Evolutionary conservation across 2,888 invertebrate genomes (phyloP).

Genomic region (Acanthosepion lycidas): DNA sequence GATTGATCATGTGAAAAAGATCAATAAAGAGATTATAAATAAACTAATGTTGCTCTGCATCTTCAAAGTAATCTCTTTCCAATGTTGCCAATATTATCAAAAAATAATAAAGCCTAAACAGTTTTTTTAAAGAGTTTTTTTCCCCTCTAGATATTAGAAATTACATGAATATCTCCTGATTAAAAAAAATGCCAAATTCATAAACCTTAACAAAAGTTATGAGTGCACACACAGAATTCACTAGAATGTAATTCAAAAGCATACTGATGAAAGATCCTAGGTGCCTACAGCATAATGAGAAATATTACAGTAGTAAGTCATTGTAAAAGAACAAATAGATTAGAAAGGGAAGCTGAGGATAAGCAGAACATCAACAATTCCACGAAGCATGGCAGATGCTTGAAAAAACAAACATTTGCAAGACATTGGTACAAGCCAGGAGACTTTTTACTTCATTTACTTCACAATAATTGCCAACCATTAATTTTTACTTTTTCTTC

Average conservation of each 20-base stretch:
- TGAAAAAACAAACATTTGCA: not conserved
- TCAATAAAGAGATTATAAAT: not conserved
- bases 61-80: not conserved
- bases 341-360: not conserved
- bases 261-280: not conserved
- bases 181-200: not conserved
- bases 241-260: not conserved
- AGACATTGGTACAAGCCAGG: not conserved
- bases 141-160: no score
- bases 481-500: not conserved
- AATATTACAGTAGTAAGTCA: not conserved
- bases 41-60: not conserved
- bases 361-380: not conserved
- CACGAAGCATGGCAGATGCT: not conserved
- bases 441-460: not conserved
- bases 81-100: not conserved
- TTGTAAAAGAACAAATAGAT: not conserved
- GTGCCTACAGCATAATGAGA: conserved; percentile 14
- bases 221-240: not conserved
- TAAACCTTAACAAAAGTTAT: not conserved
- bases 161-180: no score
- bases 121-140: no score
- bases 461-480: not conserved
- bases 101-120: not conserved
- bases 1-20: not conserved